phyloP scores from a whole-genome alignment of 2,797 vertebrate genomes.

The Amazona ochrocephala region DNA sequence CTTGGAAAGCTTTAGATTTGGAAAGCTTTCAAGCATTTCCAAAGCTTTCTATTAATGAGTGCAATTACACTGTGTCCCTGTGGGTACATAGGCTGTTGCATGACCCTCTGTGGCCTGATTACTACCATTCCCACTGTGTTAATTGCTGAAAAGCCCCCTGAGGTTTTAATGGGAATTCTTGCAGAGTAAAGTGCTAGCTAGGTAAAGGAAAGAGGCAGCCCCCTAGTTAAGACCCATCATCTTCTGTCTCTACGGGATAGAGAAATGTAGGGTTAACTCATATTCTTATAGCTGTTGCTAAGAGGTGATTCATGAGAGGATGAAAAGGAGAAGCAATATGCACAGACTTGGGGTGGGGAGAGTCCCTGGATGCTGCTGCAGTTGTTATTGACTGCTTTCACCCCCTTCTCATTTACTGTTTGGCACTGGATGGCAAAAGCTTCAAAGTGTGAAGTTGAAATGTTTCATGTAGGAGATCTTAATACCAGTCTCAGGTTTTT shows the following conservation, averaged over 20 bases:
- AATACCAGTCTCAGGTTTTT: neutral
- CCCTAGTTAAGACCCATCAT: neutral
- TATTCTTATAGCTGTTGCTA: neutral
- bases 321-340: neutral
- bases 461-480: neutral
- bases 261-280: neutral
- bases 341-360: neutral
- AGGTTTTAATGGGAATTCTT: slow-evolving; percentile 17
- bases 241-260: neutral
- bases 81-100: neutral
- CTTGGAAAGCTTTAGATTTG: neutral
- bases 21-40: slow-evolving; percentile 22
- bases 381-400: neutral
- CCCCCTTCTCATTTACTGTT: rapidly evolving
- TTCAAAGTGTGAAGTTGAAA: neutral
- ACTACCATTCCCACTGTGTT: neutral
- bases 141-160: slow-evolving; percentile 34
- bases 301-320: neutral
- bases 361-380: neutral
- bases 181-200: neutral
- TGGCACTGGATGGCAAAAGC: neutral
- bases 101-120: neutral
- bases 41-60: neutral
- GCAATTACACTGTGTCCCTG: neutral
- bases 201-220: neutral